Evolutionary conservation across 2,113 vertebrate genomes (phyloP).

Genomic region (Peromyscus polionotus): DNA sequence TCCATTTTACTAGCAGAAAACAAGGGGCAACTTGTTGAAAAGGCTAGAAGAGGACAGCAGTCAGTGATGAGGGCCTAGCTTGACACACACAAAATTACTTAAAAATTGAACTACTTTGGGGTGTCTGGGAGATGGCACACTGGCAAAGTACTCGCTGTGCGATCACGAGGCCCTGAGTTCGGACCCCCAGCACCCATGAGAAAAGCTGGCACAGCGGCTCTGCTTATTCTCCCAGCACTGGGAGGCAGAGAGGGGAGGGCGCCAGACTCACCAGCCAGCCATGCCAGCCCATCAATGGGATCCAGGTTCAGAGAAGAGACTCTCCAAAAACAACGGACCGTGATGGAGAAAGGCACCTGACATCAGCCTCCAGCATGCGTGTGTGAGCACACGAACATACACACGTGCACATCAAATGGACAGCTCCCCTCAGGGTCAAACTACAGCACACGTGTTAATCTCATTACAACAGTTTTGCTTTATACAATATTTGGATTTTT

Average conservation of each 20-base stretch:
- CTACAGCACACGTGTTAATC: neutral
- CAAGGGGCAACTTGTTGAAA: neutral
- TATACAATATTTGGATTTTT: constrained; percentile 27
- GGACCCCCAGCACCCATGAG: neutral
- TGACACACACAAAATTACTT: constrained; percentile 38
- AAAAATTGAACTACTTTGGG: neutral
- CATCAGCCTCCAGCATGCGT: neutral
- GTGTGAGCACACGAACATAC: neutral
- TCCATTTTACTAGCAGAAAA: neutral
- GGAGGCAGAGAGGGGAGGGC: neutral
- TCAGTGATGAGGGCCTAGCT: neutral
- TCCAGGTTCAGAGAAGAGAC: neutral
- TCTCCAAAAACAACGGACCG: neutral
- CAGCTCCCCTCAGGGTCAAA: neutral
- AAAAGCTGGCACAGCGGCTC: neutral
- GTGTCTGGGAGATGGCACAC: neutral
- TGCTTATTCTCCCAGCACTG: neutral
- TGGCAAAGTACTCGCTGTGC: neutral
- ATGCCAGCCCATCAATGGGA: neutral
- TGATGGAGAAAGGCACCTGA: neutral
- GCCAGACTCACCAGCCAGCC: neutral
- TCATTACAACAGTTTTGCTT: constrained; percentile 50
- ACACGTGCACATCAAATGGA: neutral
- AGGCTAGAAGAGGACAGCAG: neutral
- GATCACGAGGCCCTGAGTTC: neutral